Base-by-base conservation (phyloP, 2,113 vertebrate species). In the Orientallactaga bullata region DNA sequence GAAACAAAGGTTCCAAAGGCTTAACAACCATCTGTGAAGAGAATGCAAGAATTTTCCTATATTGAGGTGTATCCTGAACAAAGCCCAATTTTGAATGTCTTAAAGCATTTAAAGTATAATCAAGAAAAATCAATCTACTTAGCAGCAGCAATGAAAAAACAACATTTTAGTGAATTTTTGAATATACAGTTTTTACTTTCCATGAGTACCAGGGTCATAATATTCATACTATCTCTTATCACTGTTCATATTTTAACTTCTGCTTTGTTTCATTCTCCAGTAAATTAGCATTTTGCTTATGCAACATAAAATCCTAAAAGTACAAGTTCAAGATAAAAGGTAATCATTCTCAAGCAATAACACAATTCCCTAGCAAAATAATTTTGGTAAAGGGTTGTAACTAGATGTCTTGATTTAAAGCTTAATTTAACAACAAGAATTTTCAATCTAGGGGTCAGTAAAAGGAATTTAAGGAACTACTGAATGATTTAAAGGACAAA, bases 281-380 rank as follows among this genome's bases (percentile, higher is more conserved):
- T 47, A 92, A 76, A 76, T 74, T 79, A 90, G 37, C 35, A 77
- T 72, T 85, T 74, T n/a, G 79, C 32, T 68, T 71, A 66, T 24
- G 30, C 42, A 76, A 84, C 42, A 32, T 32, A 51, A 72, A 80
- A 84, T 80, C 35, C 81, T 88, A 77, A 58, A 89, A 83, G 51
- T 82, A 55, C 72, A 88, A 85, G 85, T 92, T 88, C 51, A 92
- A 88, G 26, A 13, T 24, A 47, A 88, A 65, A 84, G 28, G 39
- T 13, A 89, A 66, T 17, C 60, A 58, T 69, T 18, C 89, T 91
- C 12, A 90, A 88, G 60, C 7, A 47, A 88, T 35, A 82, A 79
- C 32, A 84, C 35, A 21, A 76, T 72, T 94, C 55, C 76, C 42
- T 68, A 26, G 90, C 2, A 89, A 95, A 91, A 63, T 39, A 61